phyloP scores from a whole-genome alignment of 2,888 invertebrate genomes.

The Heliconius ethilla region DNA sequence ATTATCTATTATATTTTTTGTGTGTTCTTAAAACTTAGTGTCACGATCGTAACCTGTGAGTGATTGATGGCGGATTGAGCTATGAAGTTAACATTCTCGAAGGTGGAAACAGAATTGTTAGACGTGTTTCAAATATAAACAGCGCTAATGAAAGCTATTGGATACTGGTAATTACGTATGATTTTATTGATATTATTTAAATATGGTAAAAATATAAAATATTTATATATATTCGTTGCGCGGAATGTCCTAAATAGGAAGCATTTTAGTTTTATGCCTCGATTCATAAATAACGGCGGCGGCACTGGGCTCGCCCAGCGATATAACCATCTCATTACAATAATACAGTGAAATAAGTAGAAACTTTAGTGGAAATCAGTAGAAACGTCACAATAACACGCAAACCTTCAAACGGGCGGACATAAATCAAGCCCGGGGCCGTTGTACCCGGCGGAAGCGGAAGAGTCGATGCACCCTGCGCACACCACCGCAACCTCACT shows the following conservation, averaged over 20 bases:
- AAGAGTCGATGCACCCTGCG: slow-evolving; percentile 80
- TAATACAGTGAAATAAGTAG: slow-evolving; percentile 45
- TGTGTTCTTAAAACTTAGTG: slow-evolving; percentile 13
- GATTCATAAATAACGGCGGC: neutral
- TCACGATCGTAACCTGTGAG: slow-evolving; percentile 10
- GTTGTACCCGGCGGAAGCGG: slow-evolving; percentile 76
- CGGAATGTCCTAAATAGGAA: neutral
- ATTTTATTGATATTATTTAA: neutral
- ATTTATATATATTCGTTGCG: neutral
- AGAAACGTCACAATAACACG: slow-evolving; percentile 72
- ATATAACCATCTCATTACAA: slow-evolving; percentile 41
- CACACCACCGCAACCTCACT: slow-evolving; percentile 48
- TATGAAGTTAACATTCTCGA: neutral
- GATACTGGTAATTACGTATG: neutral
- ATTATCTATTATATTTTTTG: slow-evolving; percentile 11
- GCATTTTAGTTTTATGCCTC: neutral
- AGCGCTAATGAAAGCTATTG: neutral
- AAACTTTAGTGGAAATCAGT: slow-evolving; percentile 54
- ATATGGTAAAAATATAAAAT: neutral
- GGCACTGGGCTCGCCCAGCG: slow-evolving; percentile 31
- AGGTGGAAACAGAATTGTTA: slow-evolving; percentile 11
- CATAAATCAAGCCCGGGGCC: slow-evolving; percentile 77
- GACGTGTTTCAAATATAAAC: neutral
- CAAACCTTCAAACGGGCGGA: slow-evolving; percentile 68
- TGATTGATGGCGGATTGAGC: slow-evolving; percentile 22